These are phyloP conservation scores for Vesta saturnalis DNA, from an alignment of 2,888 invertebrate genomes.

Conservation along the genomic window DNA sequence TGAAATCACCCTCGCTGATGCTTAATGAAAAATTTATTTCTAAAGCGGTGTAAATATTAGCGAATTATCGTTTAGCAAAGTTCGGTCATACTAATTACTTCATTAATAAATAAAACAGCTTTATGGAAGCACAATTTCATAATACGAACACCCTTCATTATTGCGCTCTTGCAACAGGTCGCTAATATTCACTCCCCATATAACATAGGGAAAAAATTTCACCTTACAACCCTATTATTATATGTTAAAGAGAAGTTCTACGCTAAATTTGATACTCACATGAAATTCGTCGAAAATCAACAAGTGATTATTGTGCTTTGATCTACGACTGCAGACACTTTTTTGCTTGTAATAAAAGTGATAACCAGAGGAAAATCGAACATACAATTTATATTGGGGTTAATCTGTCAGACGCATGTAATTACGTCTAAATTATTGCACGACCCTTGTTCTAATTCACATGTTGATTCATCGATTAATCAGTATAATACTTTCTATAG, in stretches of 20 bases:
- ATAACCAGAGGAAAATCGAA: neutral
- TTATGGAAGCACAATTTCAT: neutral
- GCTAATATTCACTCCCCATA: conserved; percentile 14
- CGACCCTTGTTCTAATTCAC: conserved; percentile 13
- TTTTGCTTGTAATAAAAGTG: neutral
- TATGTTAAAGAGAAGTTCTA: conserved; percentile 3
- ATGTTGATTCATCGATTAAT: conserved; percentile 17
- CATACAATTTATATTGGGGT: neutral
- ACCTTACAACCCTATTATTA: conserved; percentile 12
- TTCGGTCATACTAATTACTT: neutral
- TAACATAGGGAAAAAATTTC: neutral
- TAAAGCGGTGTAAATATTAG: neutral
- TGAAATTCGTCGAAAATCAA: conserved; percentile 13
- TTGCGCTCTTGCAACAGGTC: conserved; percentile 13
- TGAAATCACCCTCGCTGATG: neutral
- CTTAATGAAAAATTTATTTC: conserved; percentile 8
- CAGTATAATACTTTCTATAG: neutral
- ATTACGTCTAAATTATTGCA: conserved; percentile 11
- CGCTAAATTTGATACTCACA: conserved; percentile 12
- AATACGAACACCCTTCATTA: neutral
- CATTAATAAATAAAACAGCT: neutral
- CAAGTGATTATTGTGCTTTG: conserved; percentile 5
- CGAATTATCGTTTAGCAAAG: neutral
- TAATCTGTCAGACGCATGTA: conserved; percentile 10
- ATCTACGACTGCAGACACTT: neutral